Evolutionary conservation across 1,140 invertebrate genomes (phyloP), one percentile per base, ranked within the genome.

Genomic region (Apis laboriosa): DNA sequence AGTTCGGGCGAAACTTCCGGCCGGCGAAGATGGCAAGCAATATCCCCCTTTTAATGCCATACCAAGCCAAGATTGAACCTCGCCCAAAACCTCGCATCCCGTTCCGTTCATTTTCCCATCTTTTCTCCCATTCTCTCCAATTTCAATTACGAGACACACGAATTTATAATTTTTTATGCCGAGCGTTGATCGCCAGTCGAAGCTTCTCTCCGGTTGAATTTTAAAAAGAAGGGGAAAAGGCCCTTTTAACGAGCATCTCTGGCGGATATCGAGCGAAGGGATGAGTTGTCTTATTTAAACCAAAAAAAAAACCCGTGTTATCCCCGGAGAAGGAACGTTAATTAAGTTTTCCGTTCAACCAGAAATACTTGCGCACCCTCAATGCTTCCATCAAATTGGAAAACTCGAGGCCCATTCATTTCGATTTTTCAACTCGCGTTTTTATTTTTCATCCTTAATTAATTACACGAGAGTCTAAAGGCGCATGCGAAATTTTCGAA

Each of bases 1-100:
- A 13, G 96, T 97, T 78, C 95, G 97, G 28, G 96, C 97, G 60
- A 97, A 97, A 94, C 93, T 97, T 82, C 97, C 97, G 75, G 97
- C 97, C 34, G 97, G 97, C 61, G 96, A 97, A 94, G 97, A 97
- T 89, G 96, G 96, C 96, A 93, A 95, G 91, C 75, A 51, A 78
- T 83, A 56, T 67, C 71, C 60, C 71, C 60, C 58, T 71, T 78
- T 83, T 78, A 72, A 83, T 58, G 17, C 9, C 21, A 72, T 53
- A 74, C 34, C 34, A 24, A 55, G 63, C 56, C 56, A 83, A 70
- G 75, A 83, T 83, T 19, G 66, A 63, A 53, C 56, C 55, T 12
- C 43, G 75, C 56, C n/a, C 12, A 28, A 28, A 28, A 34, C 0
- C 34, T 11, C 21, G 24, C 28, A 49, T n/a, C 15, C 17, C 3